phyloP scores from a whole-genome alignment of 1,140 invertebrate species.

The Sarcophaga peregrina region DNA sequence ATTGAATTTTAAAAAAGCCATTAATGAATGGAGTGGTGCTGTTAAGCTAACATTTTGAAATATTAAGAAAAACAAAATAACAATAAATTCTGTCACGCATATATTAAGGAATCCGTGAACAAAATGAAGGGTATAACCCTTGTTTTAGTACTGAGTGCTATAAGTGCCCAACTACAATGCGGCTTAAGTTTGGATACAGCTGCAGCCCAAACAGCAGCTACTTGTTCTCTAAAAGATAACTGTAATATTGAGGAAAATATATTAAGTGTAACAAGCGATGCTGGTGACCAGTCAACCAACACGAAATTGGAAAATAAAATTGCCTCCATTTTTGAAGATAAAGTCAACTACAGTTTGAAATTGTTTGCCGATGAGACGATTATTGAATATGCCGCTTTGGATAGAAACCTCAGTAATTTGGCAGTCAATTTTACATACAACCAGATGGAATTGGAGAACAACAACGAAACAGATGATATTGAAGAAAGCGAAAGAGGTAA shows the following conservation, averaged over 20 bases:
- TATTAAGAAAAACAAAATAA: not conserved
- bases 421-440: constrained; percentile 53
- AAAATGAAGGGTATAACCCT: constrained; percentile 33
- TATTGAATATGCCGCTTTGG: constrained; percentile 50
- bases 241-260: constrained; percentile 61
- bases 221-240: constrained; percentile 61
- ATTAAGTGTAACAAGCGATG: constrained; percentile 45
- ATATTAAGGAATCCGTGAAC: not conserved
- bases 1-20: not conserved
- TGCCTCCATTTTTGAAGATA: constrained; percentile 62
- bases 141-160: constrained; percentile 28
- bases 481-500: constrained; percentile 59
- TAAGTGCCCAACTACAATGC: not conserved
- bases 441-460: constrained; percentile 48
- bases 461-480: constrained; percentile 48
- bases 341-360: constrained; percentile 63
- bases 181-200: not conserved
- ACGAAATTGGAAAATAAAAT: constrained; percentile 62
- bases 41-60: not conserved
- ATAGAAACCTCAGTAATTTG: constrained; percentile 53
- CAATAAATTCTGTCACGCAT: not conserved
- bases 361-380: constrained; percentile 58
- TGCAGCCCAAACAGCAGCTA: constrained; percentile 44
- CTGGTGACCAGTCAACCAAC: constrained; percentile 44
- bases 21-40: not conserved